phyloP scores from a whole-genome alignment of 2,113 vertebrate species.

The Capreolus pygargus region DNA sequence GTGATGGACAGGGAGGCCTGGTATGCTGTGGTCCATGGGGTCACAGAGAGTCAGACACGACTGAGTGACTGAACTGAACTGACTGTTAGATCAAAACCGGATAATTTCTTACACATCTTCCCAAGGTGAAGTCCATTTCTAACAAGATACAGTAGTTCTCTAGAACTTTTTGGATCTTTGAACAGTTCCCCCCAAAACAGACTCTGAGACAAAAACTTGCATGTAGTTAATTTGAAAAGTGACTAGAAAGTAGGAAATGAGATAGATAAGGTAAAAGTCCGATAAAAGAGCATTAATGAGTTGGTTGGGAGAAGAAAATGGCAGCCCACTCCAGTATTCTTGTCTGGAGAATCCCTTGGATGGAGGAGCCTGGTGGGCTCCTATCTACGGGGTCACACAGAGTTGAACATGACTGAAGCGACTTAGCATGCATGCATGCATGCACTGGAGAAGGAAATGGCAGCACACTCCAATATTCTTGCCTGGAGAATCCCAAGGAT shows the following conservation, averaged over 20 bases:
- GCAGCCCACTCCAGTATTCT: neutral
- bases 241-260: neutral
- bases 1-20: neutral
- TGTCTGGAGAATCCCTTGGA: neutral
- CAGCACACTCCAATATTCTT: no score
- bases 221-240: neutral
- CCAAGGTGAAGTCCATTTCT: neutral
- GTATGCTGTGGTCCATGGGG: fast-evolving
- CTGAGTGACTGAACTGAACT: neutral
- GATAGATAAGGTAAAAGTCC: neutral
- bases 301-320: neutral
- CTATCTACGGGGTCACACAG: neutral
- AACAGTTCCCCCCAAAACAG: neutral
- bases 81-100: neutral
- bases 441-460: no score
- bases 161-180: neutral
- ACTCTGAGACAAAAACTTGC: neutral
- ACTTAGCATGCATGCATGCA: neutral
- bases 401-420: fast-evolving
- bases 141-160: neutral
- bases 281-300: neutral
- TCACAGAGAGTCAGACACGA: fast-evolving
- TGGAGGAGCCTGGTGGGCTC: neutral
- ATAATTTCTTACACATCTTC: neutral
- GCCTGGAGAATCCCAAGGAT: no score